phyloP scores from a whole-genome alignment of 2,888 invertebrate species.

The Agrotis segetum region DNA sequence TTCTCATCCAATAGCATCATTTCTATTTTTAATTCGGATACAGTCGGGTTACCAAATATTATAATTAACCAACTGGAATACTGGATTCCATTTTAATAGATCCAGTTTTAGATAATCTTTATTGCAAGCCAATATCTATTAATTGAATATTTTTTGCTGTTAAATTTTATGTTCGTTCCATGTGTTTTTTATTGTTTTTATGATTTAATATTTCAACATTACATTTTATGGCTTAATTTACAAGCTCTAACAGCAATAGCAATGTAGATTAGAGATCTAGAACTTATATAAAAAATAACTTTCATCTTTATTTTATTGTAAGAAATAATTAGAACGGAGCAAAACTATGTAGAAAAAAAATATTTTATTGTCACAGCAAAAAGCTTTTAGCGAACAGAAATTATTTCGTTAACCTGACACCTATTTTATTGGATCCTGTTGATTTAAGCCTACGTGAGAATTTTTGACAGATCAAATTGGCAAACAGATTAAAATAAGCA shows the following conservation, averaged over 20 bases:
- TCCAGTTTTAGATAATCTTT: constrained; percentile 23
- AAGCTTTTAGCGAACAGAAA: constrained; percentile 46
- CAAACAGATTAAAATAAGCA: constrained; percentile 28
- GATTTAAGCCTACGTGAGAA: constrained; percentile 15
- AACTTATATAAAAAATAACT: not conserved
- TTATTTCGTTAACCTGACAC: constrained; percentile 14
- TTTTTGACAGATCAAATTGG: constrained; percentile 36
- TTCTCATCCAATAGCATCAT: not conserved
- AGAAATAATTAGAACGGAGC: not conserved
- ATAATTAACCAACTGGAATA: constrained; percentile 9
- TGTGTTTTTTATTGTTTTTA: not conserved
- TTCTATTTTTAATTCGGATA: constrained; percentile 31
- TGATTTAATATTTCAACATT: constrained; percentile 27
- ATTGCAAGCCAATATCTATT: not conserved
- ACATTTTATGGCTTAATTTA: constrained; percentile 28
- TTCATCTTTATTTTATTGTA: not conserved
- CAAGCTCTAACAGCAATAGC: not conserved
- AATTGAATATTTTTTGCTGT: constrained; percentile 19
- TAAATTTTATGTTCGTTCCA: constrained; percentile 3
- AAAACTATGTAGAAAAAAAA: not conserved
- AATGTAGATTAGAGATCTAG: not conserved
- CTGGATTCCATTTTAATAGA: constrained; percentile 25
- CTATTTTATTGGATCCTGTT: constrained; percentile 24
- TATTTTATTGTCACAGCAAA: constrained; percentile 30
- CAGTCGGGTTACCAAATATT: constrained; percentile 15